Percentiles rank a stretch among this genome's conserved stretches.
phyloP scores from a whole-genome alignment of 1,140 invertebrate genomes.

The Neodiprion fabricii region DNA sequence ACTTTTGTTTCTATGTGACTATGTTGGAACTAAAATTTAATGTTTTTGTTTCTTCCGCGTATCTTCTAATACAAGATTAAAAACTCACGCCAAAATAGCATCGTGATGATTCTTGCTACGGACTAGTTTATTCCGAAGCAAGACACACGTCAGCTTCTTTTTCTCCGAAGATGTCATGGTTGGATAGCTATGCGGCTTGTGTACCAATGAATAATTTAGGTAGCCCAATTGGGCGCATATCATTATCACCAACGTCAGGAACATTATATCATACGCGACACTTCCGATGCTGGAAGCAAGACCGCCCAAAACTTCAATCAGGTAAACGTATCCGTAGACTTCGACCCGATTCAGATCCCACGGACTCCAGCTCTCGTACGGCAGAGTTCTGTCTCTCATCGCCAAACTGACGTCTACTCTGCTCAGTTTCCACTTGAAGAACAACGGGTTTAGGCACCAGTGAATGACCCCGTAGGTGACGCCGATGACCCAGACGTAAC shows the following conservation, averaged over 20 bases:
- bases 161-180: neutral
- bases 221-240: constrained; percentile 32
- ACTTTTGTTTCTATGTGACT: too few relatives aligned
- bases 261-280: constrained; percentile 34
- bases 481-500: constrained; percentile 22
- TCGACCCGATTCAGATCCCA: constrained; percentile 24
- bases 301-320: constrained; percentile 30
- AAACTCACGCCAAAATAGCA: neutral
- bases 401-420: constrained; percentile 18
- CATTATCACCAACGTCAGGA: constrained; percentile 32
- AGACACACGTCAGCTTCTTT: neutral
- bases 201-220: constrained; percentile 28
- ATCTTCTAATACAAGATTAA: too few relatives aligned
- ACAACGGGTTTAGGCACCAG: constrained; percentile 37
- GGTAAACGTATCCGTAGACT: constrained; percentile 28
- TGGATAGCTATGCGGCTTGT: neutral
- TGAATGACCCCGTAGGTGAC: constrained; percentile 31
- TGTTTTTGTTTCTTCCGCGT: too few relatives aligned
- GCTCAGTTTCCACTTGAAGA: constrained; percentile 14
- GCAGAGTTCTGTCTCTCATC: constrained; percentile 25
- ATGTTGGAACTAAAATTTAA: too few relatives aligned
- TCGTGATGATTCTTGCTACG: neutral
- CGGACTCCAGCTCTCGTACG: constrained; percentile 33
- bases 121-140: neutral
- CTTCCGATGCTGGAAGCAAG: constrained; percentile 29